Base-by-base conservation (phyloP, 2,113 vertebrate genomes). In the Alethe castanea region DNA sequence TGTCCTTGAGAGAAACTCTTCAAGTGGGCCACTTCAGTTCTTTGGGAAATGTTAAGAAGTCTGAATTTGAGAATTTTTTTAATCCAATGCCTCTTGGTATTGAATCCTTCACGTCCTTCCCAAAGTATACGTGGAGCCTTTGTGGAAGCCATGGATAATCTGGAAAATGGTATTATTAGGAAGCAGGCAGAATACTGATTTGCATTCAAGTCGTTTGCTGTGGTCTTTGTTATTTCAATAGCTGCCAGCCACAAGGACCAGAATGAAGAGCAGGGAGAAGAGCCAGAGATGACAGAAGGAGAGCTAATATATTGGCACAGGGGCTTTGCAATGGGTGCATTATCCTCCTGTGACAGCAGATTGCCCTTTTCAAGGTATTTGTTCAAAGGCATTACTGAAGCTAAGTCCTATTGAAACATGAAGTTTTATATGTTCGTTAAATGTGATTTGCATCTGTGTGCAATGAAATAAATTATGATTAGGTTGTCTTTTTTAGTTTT, bases 251-350 rank as follows among this genome's bases (percentile, higher is more conserved):
- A 73, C 62, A 83, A 93, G 86, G 60, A 92, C 56, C 80, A 85
- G 88, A 94, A 82, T 80, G 88, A 90, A 86, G 81, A 80, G 85
- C 4, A 1, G 54, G 19, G 28, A n/a, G 82, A 76, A 88, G 45
- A 94, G 88, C 76, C 79, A 93, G 82, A 88, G 62, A 88, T 70
- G 79, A 70, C 79, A 96, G 87, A 73, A 88, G 81, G 79, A 83
- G 62, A 90, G 16, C 18, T 81, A 44, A 85, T 87, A 61, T 69
- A 72, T 69, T 85, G 92, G 81, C 61, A 90, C 67, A 59, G 60
- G 33, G 50, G 71, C 85, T 81, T 90, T 61, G 60, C 73, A 82
- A 61, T 44, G 85, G 59, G 57, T 90, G 62, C 38, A 24, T 94
- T 87, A 69, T 71, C 59, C 59, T 94, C 88, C 79, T 61, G 57